phyloP scores from a whole-genome alignment of 1,140 invertebrate species.

The Drosophila pseudoananassae region DNA sequence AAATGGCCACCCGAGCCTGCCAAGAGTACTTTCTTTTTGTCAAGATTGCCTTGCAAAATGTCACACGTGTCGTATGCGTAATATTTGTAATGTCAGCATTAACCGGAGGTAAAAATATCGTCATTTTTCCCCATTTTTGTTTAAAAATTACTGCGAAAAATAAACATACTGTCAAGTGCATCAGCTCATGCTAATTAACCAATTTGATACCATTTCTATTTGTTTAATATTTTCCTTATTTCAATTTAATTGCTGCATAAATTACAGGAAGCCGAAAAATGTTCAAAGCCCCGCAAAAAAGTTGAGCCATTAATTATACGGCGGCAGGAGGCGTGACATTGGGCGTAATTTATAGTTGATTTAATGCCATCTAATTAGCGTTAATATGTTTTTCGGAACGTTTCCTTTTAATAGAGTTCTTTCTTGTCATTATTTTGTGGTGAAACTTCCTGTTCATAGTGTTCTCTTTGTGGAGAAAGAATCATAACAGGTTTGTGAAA shows the following conservation, averaged over 20 bases:
- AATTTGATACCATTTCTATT: neutral
- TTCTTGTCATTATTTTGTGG: too few relatives aligned
- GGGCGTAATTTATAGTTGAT: constrained; percentile 34
- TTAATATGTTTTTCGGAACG: constrained; percentile 17
- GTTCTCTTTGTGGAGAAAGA: too few relatives aligned
- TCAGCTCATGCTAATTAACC: constrained; percentile 12
- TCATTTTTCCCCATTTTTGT: neutral
- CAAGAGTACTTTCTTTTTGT: neutral
- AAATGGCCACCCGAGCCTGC: constrained; percentile 41
- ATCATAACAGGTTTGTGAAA: too few relatives aligned
- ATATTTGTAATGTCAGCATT: constrained; percentile 38
- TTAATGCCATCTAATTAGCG: constrained; percentile 40
- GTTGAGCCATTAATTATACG: neutral
- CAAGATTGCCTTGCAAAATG: constrained; percentile 19
- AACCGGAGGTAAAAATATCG: neutral
- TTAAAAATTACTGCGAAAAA: neutral
- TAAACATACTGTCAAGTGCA: neutral
- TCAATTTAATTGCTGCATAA: constrained; percentile 4
- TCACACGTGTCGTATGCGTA: constrained; percentile 45
- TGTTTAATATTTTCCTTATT: neutral
- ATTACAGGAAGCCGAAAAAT: constrained; percentile 1
- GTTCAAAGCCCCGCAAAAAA: neutral
- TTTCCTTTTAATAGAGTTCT: neutral
- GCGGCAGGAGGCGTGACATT: neutral
- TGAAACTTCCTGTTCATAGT: too few relatives aligned